A percentile compares a stretch with the other conserved stretches of the same genome.
These are phyloP conservation scores for Corynorhinus townsendii DNA, from an alignment of 2,113 vertebrate species.

Conservation along the genomic window DNA sequence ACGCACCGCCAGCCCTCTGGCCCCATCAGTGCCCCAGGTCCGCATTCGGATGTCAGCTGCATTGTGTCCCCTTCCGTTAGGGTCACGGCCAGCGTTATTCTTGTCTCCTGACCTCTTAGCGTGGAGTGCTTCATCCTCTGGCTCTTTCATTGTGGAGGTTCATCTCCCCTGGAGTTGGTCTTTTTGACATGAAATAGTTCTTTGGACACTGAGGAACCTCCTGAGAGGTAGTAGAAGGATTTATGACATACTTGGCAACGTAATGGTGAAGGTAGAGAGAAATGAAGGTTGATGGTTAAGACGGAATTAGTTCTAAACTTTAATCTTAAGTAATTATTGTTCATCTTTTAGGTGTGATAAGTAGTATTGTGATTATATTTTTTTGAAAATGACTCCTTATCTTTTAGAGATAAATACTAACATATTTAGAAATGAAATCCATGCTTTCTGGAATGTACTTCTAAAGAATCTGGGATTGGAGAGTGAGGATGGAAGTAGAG, in stretches of 20 bases:
- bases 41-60: neutral
- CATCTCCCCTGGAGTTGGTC: neutral
- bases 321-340: neutral
- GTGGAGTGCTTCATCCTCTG: neutral
- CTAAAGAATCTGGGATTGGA: neutral
- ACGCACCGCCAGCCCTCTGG: neutral
- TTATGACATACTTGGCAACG: neutral
- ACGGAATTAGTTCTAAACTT: constrained; percentile 16
- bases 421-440: neutral
- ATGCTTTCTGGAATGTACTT: neutral
- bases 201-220: neutral
- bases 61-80: neutral
- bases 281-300: neutral
- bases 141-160: neutral
- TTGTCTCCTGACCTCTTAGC: neutral
- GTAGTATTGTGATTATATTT: neutral
- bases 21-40: neutral
- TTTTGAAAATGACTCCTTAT: neutral
- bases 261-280: neutral
- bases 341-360: neutral
- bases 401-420: constrained; percentile 6
- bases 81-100: neutral
- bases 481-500: neutral
- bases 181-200: constrained; percentile 17
- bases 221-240: neutral